Base-by-base conservation (phyloP, 2,797 vertebrate genomes). In the Enteromius paludinosus region DNA sequence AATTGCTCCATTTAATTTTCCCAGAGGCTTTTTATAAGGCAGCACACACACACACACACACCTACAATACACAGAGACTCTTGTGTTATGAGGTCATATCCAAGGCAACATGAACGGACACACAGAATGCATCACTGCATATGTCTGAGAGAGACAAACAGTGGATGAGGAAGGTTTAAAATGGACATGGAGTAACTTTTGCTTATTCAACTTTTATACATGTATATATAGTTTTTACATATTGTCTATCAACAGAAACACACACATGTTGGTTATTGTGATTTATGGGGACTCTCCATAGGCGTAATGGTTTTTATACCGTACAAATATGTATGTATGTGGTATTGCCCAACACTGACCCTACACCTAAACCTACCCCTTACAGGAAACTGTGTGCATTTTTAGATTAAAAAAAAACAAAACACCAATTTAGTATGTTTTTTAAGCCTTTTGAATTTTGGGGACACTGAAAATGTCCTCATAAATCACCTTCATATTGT, bases 41-140 rank as follows among this genome's bases (percentile, higher is more conserved):
- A 1, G 28, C 30, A 30, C 30, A 7, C 35, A 68, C 20, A 43
- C 45, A 68, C 23, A 68, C 23, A 59, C 12, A 66, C 75, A 62
- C 14, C 25, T 69, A 74, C 43, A 54, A 45, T 25, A 81, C 45
- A 78, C 49, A 33, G 20, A 62, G 20, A 2, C 54, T 43, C 28
- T 33, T 49, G 25, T 52, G 70, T 82, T 75, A 68, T 82, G 61
- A 75, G 71, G 71, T 82, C 71, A 75, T 82, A 43, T 76, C 56
- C 30, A 70, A 66, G 68, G 49, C 45, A 71, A 83, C 62, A 70
- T 66, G 33, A 81, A 65, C 18, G 33, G 69, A 81, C 54, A 69
- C 41, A 65, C 78, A 69, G 80, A 68, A 88, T 41, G 69, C 75
- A 75, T 65, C 56, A 68, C 78, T 85, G 84, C 91, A 89, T 93